Base-by-base conservation (phyloP, 2,797 vertebrate genomes). In the Acrocephalus scirpaceus region DNA sequence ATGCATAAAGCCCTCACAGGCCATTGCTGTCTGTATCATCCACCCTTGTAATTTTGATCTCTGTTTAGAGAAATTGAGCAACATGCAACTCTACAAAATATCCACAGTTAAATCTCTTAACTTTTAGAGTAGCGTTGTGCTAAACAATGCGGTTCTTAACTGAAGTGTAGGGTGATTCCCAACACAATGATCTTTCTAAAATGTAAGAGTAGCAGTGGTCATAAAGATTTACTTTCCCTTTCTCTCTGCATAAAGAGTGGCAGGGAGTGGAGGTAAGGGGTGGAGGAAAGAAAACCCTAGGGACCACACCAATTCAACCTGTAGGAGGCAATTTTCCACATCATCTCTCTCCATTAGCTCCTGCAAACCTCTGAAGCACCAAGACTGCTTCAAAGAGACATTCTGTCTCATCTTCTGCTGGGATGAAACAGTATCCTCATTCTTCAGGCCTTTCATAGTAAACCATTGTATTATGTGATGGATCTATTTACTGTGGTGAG, bases 371-470 rank as follows among this genome's bases (percentile, higher is more conserved):
- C 66, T 84, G 81, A 89, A 92, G 62, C 75, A 86, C 47, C 88
- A 90, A 87, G 89, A 62, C 61, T 95, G 80, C 54, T 96, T 95
- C 88, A 94, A 85, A 95, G 92, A 96, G 88, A 90, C 60, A 42
- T 81, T 61, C 50, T 82, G 75, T 93, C 93, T 93, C 85, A 50
- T 87, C 75, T 74, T 86, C 77, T n/a, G 16, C 32, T 11, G 86
- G 26, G 67, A 25, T 73, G 73, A 78, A 91, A 92, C n/a, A 88
- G 48, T 58, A 72, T 32, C 25, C 42, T 42, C 42, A 10, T 54
- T 67, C 38, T 88, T 44, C 76, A 76, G 13, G 42, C 29, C 58
- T 75, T 92, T 87, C 76, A 72, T 51, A 81, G 47, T 62, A 84
- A 57, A 61, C 29, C 38, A 65, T 96, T 97, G 90, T 95, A 83